These are phyloP conservation scores for Hippocampus barbouri DNA, from an alignment of 2,113 vertebrate species.

Conservation along the genomic window DNA sequence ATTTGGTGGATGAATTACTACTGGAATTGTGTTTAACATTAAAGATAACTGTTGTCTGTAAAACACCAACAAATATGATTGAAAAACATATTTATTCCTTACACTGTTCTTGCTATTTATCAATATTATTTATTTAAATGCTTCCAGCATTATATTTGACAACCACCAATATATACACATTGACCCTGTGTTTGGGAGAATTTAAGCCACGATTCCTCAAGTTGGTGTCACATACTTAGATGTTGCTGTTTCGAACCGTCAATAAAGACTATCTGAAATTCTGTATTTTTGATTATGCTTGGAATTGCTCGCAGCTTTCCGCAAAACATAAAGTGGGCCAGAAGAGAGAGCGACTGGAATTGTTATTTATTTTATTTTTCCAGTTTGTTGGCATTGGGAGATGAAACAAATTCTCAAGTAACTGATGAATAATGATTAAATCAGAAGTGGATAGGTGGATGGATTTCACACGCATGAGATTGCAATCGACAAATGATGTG, in stretches of 20 bases:
- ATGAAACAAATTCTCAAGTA: neutral
- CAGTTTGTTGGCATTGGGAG: neutral
- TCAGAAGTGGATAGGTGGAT: too few species aligned
- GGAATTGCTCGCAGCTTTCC: neutral
- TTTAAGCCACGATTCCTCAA: neutral
- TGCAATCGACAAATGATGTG: neutral
- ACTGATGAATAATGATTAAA: neutral
- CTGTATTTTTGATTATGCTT: neutral
- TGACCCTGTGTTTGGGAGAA: neutral
- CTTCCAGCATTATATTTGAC: slow-evolving; percentile 1
- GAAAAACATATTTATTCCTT: slow-evolving; percentile 7
- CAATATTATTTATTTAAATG: slow-evolving; percentile 27
- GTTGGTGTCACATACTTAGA: neutral
- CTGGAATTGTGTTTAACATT: neutral
- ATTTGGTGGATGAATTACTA: neutral
- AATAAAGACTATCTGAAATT: neutral
- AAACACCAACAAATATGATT: neutral
- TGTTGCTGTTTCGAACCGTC: neutral
- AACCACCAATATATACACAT: neutral
- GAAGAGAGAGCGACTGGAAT: too few species aligned
- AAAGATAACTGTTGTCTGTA: neutral
- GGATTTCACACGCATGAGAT: neutral
- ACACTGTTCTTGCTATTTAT: slow-evolving; percentile 24
- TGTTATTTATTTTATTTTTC: too few species aligned
- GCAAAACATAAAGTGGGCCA: neutral